Base-by-base conservation (phyloP, 2,888 invertebrate species). In the Gymnoscelis rufifasciata region DNA sequence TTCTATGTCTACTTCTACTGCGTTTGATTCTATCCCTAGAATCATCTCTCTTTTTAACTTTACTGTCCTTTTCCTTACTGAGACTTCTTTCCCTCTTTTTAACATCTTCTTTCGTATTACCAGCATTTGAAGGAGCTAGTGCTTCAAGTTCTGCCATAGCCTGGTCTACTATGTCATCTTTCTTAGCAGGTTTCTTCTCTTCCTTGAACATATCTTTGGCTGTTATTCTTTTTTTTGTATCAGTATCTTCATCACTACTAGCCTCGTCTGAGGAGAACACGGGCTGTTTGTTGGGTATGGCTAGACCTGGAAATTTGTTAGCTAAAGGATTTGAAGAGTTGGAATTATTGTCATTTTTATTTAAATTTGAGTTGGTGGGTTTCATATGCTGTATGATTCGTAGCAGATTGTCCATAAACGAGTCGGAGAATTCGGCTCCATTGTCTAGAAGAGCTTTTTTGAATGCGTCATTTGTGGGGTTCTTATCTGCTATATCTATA, bases 361-460 rank as follows among this genome's bases (percentile, higher is more conserved):
- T 68, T 12, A 58, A 24, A 28, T 74, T 75, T 37, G 70, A 74
- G 23, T 68, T 80, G 0, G 68, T 74, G 3, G 95, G 94, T 73
- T 94, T 94, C 98, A 99, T 98, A 66, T 97, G 95, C 64, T 97
- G 95, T 53, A 99, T 98, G 41, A 99, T 95, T 44, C 99, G 92
- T 19, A 98, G 90, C 26, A 99, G 89, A 78, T 98, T 99, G 1
- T 95, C 93, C 60, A 96, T 93, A 63, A 99, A 94, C 0, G 99
- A 98, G 71, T 99, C 99, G 0, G 97, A 95, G 82, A 98, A 98
- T 78, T 97, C 97, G 0, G 97, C 98, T 26, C 97, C 98, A 93
- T 97, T 97, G 76, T 97, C 94, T 0, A 92, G 71, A 3, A 99
- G 87, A 0, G 93, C 95, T 61, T 93, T 94, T 68, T 97, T 97